Evolutionary conservation across 2,113 vertebrate species (phyloP).

Genomic region (Ceyx cyanopectus): DNA sequence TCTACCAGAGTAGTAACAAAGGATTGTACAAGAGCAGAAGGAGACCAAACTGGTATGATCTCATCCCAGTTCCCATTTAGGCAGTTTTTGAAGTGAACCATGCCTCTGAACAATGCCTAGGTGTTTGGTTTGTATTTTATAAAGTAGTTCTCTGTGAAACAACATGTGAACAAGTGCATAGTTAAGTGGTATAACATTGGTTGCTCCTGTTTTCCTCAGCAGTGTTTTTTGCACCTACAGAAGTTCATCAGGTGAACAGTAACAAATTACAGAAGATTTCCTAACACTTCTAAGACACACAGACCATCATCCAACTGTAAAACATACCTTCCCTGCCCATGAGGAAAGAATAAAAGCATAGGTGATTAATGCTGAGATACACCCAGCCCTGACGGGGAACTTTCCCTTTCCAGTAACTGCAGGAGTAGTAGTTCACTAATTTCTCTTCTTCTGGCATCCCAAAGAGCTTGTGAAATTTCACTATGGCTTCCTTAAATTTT

Average conservation of each 20-base stretch:
- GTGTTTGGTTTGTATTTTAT: not conserved
- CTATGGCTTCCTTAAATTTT: slow-evolving; percentile 95
- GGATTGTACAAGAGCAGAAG: not conserved
- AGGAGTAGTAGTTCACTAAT: slow-evolving; percentile 98
- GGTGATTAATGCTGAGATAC: slow-evolving; percentile 99
- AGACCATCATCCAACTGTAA: not conserved
- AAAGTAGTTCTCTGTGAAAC: too few relatives aligned
- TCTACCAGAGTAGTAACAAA: not conserved
- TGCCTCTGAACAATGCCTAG: not conserved
- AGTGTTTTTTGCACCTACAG: not conserved
- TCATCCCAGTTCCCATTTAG: not conserved
- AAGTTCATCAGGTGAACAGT: not conserved
- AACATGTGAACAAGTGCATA: not conserved
- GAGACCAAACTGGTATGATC: not conserved
- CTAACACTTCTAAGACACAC: not conserved
- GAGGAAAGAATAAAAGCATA: slow-evolving; percentile 97
- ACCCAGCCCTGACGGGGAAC: slow-evolving; percentile 98
- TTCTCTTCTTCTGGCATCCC: slow-evolving; percentile 98
- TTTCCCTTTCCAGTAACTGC: slow-evolving; percentile 98
- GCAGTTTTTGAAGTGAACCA: not conserved
- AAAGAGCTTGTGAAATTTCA: slow-evolving; percentile 94
- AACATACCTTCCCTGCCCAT: slow-evolving; percentile 95
- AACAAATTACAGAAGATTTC: not conserved
- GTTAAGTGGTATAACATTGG: not conserved
- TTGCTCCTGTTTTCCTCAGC: not conserved